Conservation (phyloP, 1,140 invertebrate genomes). For the Musca domestica region DNA sequence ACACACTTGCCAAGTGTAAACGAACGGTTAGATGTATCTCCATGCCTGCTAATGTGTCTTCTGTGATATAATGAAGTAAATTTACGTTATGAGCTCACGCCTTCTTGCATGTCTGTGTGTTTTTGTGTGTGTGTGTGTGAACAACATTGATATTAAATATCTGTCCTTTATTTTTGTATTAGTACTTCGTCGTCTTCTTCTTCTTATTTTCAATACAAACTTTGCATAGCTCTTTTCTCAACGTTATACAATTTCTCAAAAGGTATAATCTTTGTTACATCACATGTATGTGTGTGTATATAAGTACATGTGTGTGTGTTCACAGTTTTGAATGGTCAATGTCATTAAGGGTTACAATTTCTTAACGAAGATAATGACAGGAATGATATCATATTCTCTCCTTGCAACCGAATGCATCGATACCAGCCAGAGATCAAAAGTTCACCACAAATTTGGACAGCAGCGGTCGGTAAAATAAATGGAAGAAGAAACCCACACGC, state of each 20-base stretch:
- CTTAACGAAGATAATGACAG: not conserved
- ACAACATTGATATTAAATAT: slow-evolving; percentile 18
- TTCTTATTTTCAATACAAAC: slow-evolving; percentile 3
- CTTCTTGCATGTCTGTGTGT: not conserved
- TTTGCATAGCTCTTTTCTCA: slow-evolving; percentile 2
- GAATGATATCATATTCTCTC: slow-evolving; percentile 2
- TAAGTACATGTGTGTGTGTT: not conserved
- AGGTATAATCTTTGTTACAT: slow-evolving; percentile 9
- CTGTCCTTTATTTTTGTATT: slow-evolving; percentile 4
- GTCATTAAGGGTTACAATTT: slow-evolving; percentile 13
- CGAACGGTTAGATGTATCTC: too few relatives aligned
- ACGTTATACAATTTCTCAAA: slow-evolving; percentile 20
- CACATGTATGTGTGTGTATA: not conserved
- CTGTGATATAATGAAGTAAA: slow-evolving; percentile 6
- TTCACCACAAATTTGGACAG: too few relatives aligned
- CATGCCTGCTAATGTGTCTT: too few relatives aligned
- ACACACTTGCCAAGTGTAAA: too few relatives aligned
- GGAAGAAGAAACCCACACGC: too few relatives aligned
- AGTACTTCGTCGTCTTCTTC: not conserved
- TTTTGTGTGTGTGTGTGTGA: not conserved
- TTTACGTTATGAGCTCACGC: not conserved
- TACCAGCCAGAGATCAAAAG: too few relatives aligned
- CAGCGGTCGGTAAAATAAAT: too few relatives aligned
- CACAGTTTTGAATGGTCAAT: slow-evolving; percentile 23
- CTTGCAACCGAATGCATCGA: too few relatives aligned